Evolutionary conservation across 2,113 vertebrate species (phyloP).

Genomic region (Malaclemys terrapin): DNA sequence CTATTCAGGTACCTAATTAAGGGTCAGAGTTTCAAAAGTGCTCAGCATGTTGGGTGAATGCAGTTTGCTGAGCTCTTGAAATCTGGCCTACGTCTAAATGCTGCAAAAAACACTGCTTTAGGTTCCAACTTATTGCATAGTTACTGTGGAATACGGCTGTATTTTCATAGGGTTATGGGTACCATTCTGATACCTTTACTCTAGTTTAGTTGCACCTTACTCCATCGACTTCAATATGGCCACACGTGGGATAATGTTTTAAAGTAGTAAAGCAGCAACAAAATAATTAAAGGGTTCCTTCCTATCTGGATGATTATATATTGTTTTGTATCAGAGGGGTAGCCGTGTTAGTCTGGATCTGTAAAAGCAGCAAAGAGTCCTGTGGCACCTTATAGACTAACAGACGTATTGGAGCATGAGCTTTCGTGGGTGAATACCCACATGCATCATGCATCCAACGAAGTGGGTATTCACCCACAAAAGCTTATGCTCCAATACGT

Average conservation of each 20-base stretch:
- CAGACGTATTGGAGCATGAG: too few relatives aligned
- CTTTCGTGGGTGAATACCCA: too few relatives aligned
- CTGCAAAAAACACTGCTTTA: neutral
- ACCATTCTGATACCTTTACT: neutral
- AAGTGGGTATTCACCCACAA: too few relatives aligned
- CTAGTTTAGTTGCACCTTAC: neutral
- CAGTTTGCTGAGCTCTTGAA: neutral
- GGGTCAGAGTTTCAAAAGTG: fast-evolving
- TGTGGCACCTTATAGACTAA: too few relatives aligned
- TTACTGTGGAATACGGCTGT: neutral
- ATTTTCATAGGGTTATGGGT: too few relatives aligned
- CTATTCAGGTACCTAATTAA: neutral
- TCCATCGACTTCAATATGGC: neutral
- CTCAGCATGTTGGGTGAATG: fast-evolving
- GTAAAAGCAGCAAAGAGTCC: too few relatives aligned
- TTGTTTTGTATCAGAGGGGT: neutral
- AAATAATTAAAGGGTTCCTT: neutral
- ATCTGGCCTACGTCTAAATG: neutral
- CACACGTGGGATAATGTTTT: neutral
- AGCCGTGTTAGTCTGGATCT: too few relatives aligned
- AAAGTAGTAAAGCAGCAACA: neutral
- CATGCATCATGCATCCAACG: too few relatives aligned
- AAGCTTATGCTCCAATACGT: too few relatives aligned
- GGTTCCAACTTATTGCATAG: neutral
- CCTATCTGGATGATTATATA: neutral